phyloP scores from a whole-genome alignment of 2,797 vertebrate genomes.

The Chaetodon trifasciatus region DNA sequence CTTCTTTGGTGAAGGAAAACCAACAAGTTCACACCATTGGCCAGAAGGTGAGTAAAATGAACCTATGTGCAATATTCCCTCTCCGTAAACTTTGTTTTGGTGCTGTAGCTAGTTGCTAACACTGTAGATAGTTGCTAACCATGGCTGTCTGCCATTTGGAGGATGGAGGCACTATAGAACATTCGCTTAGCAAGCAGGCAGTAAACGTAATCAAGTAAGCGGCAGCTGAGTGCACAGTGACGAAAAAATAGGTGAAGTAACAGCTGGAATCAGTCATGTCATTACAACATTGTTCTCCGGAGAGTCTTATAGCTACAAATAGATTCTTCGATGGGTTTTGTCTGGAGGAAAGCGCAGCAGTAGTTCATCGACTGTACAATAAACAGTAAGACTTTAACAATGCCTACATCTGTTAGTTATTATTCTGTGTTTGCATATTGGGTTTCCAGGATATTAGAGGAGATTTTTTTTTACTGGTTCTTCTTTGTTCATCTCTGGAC shows the following conservation, averaged over 20 bases:
- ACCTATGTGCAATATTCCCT: too few species aligned
- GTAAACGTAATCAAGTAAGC: not conserved
- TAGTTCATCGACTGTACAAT: slow-evolving; percentile 8
- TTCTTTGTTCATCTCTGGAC: slow-evolving; percentile 28
- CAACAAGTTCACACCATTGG: too few species aligned
- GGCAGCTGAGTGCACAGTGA: not conserved
- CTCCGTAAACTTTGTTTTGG: too few species aligned
- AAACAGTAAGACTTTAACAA: slow-evolving; percentile 28
- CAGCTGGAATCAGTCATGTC: not conserved
- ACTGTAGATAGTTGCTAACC: not conserved
- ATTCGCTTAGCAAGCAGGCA: not conserved
- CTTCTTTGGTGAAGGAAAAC: too few species aligned
- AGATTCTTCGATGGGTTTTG: slow-evolving; percentile 12
- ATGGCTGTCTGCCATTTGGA: too few species aligned
- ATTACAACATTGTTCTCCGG: not conserved
- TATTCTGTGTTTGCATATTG: slow-evolving; percentile 49
- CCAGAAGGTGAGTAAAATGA: too few species aligned
- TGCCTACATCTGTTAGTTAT: slow-evolving; percentile 55
- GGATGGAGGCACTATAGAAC: not conserved
- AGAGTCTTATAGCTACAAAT: slow-evolving; percentile 1
- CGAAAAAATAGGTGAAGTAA: not conserved
- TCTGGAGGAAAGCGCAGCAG: slow-evolving; percentile 8
- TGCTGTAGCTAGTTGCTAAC: not conserved
- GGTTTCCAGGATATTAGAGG: slow-evolving; percentile 48
- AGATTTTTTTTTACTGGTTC: slow-evolving; percentile 29